Evolutionary conservation across 2,797 vertebrate species (phyloP), one percentile per base, ranked within the genome.

Genomic region (Tamandua tetradactyla): DNA sequence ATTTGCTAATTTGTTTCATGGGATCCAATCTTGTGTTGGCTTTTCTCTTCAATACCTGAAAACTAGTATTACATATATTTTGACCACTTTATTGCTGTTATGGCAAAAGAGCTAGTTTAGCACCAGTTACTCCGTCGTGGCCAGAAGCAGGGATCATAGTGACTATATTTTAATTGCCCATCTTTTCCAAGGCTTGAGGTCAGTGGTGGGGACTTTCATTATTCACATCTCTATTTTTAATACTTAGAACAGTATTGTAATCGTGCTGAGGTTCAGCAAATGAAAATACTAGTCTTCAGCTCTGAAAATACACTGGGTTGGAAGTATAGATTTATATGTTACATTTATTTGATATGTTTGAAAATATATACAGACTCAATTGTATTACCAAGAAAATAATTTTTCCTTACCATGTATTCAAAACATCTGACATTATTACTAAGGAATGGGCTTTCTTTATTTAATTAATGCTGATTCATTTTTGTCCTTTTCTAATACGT

Each of bases 151-250:
- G 64, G 86, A 74, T 35, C 7, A 35, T 80, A 13, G 25, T 84
- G 13, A 78, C 68, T 59, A 61, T 87, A 81, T 59, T 94, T 89
- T 94, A 66, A 80, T 72, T 72, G 27, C 27, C 3, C 79, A 11
- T 37, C 27, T 81, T 94, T 86, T 80, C 23, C 62, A 81, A n/a
- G 86, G 4, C 61, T 75, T 23, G 14, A 80, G n/a, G 23, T 15
- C 2, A 69, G 44, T 27, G 20, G 1, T 1, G 64, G 20, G 5
- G 27, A 18, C 23, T 80, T 68, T 40, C 55, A 35, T 86, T 93
- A 7, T 90, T 92, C 40, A 55, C 40, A 87, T 89, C 7, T 82
- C 80, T 87, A 52, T 71, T 94, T 93, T 91, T 69, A 66, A 68
- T 42, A 92, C 7, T 11, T 81, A 49, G 2, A 30, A 75, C 18